Base-by-base conservation (phyloP, 1,140 invertebrate genomes). In the Coenobita brevimanus region DNA sequence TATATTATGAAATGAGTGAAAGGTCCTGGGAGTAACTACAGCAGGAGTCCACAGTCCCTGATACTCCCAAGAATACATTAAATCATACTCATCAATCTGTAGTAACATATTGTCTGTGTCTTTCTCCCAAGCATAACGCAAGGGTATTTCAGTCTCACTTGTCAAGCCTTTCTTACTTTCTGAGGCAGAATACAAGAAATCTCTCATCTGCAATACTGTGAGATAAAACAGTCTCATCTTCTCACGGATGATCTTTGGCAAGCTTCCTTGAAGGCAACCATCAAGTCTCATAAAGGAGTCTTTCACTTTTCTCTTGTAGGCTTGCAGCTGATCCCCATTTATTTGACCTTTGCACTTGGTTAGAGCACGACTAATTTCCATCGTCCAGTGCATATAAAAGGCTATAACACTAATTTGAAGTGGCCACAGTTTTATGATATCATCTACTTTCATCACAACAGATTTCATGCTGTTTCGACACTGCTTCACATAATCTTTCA, bases 1-100 rank as follows among this genome's bases (percentile, higher is more conserved):
- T 43, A 76, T 46, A 24, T 89, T 62, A 17, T 30, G 36, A 6
- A 89, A 41, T 41, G 73, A 54, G 41, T 36, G 69, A 17, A n/a
- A 24, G 38, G 78, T 75, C 2, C 57, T 67, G 21, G 76, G 89
- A 27, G 89, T 82, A 8, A 89, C 21, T 30, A 73, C 84, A 57
- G 79, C 73, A 36, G 81, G 67, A 24, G 67, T 69, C 69, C 69
- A 78, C 36, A 89, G 57, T 0, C 89, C 89, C 41, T 89, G 89
- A 38, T 89, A 89, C 60, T 89, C 83, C 89, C 89, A 89, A 3
- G 83, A 89, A 54, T 89, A 89, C 13, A 79, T 17, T 3, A 89
- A 67, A 6, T 82, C 75, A 38, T 41, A 67, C 27, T 36, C 13
- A 3, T 83, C 84, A 33, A 89, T 76, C 57, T 87, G 78, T 4